These are phyloP conservation scores for Enteromius fasciolatus DNA, from an alignment of 2,797 vertebrate genomes.

Conservation along the genomic window DNA sequence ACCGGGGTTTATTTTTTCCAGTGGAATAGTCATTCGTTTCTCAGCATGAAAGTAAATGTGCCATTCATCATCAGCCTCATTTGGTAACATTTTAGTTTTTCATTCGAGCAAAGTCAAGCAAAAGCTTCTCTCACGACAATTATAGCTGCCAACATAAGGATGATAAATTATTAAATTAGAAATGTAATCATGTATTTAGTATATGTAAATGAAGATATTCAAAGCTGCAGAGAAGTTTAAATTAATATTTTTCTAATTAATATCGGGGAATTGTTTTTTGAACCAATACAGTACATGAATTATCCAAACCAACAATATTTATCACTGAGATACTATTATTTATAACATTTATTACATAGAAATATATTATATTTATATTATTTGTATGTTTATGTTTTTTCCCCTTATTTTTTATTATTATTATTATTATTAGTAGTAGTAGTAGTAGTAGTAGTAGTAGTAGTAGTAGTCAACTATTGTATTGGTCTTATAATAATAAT, in stretches of 20 bases:
- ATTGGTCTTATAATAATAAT: too few relatives aligned
- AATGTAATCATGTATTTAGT: neutral
- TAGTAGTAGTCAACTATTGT: too few relatives aligned
- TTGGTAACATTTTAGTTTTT: neutral
- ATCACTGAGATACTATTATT: neutral
- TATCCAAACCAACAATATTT: neutral
- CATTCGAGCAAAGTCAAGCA: neutral
- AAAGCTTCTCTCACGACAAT: conserved; percentile 35
- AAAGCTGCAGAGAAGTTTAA: conserved; percentile 1
- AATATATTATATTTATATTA: too few relatives aligned
- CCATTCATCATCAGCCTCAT: conserved; percentile 12
- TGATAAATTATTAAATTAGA: neutral
- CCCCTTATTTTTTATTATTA: neutral
- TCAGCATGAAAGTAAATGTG: conserved; percentile 11
- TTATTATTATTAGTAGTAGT: neutral
- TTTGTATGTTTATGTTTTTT: neutral
- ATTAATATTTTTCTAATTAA: neutral
- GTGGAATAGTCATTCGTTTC: conserved; percentile 1
- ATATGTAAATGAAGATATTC: neutral
- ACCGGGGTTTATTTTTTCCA: neutral
- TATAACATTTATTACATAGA: too few relatives aligned
- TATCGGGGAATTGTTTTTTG: neutral
- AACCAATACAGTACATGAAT: neutral
- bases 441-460: too few relatives aligned
- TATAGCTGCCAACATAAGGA: conserved; percentile 16